phyloP scores from a whole-genome alignment of 2,113 vertebrate species.

The Protobothrops mucrosquamatus region DNA sequence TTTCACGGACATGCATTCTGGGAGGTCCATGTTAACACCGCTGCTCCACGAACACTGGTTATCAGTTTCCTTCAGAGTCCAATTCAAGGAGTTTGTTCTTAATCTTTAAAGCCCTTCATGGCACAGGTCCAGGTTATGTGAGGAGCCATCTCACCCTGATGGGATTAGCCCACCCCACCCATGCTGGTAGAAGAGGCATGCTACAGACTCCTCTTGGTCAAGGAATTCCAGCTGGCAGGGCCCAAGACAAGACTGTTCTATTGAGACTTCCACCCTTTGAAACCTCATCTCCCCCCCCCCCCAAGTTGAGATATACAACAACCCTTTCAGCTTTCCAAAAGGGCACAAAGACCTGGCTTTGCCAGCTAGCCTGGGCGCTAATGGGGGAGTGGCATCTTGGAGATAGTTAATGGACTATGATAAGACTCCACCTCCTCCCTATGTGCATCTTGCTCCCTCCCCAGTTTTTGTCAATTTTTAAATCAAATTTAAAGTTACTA shows the following conservation, averaged over 20 bases:
- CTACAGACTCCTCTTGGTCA: not conserved
- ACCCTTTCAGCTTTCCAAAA: too few species aligned
- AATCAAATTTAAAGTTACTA: not conserved
- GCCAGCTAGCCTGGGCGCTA: not conserved
- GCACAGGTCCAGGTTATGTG: not conserved
- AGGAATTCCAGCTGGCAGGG: not conserved
- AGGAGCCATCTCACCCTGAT: not conserved
- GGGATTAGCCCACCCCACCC: too few species aligned
- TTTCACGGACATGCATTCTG: not conserved
- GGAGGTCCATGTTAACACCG: not conserved
- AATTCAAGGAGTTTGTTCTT: not conserved
- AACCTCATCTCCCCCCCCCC: not conserved
- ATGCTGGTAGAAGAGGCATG: not conserved
- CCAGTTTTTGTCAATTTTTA: not conserved
- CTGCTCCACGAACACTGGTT: not conserved
- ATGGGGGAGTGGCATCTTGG: not conserved
- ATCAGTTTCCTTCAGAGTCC: not conserved
- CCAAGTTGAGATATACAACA: not conserved
- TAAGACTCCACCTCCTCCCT: not conserved
- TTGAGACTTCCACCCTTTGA: not conserved
- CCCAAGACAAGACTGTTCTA: not conserved
- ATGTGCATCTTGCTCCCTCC: not conserved
- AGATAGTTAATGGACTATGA: not conserved
- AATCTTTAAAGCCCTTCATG: not conserved
- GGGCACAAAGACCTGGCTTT: not conserved